Conservation (phyloP, 2,888 invertebrate genomes). For the Branchellion lobata region DNA sequence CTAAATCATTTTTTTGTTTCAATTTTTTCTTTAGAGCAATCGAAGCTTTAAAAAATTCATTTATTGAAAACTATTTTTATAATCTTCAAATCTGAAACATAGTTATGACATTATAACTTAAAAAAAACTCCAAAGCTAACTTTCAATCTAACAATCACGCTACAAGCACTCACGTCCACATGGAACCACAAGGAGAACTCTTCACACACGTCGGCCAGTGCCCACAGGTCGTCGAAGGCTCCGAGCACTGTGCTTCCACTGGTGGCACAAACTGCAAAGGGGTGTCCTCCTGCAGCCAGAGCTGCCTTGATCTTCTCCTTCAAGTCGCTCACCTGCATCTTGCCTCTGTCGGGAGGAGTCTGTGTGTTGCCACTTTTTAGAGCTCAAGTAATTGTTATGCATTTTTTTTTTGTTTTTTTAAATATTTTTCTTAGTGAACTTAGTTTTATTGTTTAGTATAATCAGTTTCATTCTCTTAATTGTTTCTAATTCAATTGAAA, state of each 20-base stretch:
- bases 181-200: slow-evolving; percentile 94
- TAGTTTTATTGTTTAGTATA: too few relatives aligned
- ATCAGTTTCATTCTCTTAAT: too few relatives aligned
- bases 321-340: slow-evolving; percentile 84
- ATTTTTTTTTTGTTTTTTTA: too few relatives aligned
- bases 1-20: too few relatives aligned
- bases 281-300: slow-evolving; percentile 80
- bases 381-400: background rate
- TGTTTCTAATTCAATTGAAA: too few relatives aligned
- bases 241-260: slow-evolving; percentile 92
- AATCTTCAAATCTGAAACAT: too few relatives aligned
- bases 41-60: background rate
- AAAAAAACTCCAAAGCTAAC: too few relatives aligned
- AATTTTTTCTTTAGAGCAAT: too few relatives aligned
- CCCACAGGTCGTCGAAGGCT: slow-evolving; percentile 88
- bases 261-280: slow-evolving; percentile 87
- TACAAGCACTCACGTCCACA: slow-evolving; percentile 77
- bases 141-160: background rate
- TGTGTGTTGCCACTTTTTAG: background rate
- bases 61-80: background rate
- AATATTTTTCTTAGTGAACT: too few relatives aligned
- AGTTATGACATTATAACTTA: too few relatives aligned
- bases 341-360: slow-evolving; percentile 70
- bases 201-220: slow-evolving; percentile 91
- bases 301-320: slow-evolving; percentile 81